Base-by-base conservation (phyloP, 2,888 invertebrate species). In the Acholoe squamosa region DNA sequence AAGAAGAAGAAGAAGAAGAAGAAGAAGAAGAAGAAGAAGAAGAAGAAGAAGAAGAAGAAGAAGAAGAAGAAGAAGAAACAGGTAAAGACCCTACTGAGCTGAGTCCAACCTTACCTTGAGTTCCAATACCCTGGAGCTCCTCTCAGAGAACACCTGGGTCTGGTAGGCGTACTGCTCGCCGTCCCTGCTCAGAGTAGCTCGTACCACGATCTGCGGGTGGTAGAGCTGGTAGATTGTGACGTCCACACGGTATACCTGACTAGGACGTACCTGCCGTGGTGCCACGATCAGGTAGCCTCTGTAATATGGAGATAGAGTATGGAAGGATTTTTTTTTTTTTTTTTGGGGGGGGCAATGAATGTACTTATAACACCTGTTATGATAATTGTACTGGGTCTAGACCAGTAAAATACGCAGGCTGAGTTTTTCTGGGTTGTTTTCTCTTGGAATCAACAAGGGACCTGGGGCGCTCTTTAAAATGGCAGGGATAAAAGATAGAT, bases 201-300 rank as follows among this genome's bases (percentile, higher is more conserved):
- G 97, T 0, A 99, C 97, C 0, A 97, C 97, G 95, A 99, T 97
- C 52, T 98, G 98, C 91, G 97, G 96, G 89, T 97, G 97, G 12
- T 98, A 97, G 94, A 95, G 92, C 34, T 97, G 97, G 61, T 98
- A 96, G 61, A 99, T 97, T 90, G 98, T 98, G 0, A 98, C 98
- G 0, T 98, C 97, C 10, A 99, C 97, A 94, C 98, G 97, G 95
- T 98, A 98, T 90, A 99, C 97, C 94, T 98, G 98, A 0, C 98
- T 98, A 0, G 99, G 99, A 3, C 99, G 97, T 22, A 99, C 98
- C 97, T 98, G 97, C 93, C 97, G 97, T 3, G 99, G 98, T 0
- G 99, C 98, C 54, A 99, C 97, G 92, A 99, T 97, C 94, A 99
- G 98, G 96, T 99, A 99, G 19, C 98, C 98, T 91, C 98, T 98